Conservation (phyloP, 2,888 invertebrate species). For the Biston betularia region DNA sequence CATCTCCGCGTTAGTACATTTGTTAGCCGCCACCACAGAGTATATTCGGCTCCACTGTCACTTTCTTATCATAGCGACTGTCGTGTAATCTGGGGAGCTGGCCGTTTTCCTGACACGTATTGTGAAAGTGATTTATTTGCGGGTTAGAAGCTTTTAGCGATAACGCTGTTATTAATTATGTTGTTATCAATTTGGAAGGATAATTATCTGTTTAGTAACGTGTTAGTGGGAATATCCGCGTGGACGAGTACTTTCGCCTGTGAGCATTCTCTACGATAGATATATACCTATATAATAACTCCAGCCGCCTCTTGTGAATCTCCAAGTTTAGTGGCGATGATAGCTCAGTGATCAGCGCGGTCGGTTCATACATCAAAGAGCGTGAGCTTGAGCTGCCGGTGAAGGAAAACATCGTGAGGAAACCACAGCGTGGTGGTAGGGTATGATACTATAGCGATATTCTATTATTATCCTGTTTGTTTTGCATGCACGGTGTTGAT, state of each 20-base stretch:
- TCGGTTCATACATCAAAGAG: too few species aligned
- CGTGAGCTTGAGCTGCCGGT: too few species aligned
- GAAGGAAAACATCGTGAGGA: too few species aligned
- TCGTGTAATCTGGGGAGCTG: slow-evolving; percentile 2
- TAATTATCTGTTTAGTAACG: slow-evolving; percentile 11
- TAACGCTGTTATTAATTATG: slow-evolving; percentile 30
- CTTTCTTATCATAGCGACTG: slow-evolving; percentile 18
- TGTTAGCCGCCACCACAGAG: slow-evolving; percentile 5
- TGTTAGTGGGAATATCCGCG: slow-evolving; percentile 7
- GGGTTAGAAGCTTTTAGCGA: slow-evolving; percentile 35
- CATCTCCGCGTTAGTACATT: slow-evolving; percentile 7
- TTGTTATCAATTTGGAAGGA: slow-evolving; percentile 28
- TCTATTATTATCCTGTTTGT: too few species aligned
- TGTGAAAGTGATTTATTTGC: slow-evolving; percentile 36
- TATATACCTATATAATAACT: too few species aligned
- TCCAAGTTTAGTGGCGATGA: too few species aligned
- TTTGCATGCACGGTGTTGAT: too few species aligned
- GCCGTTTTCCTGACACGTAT: slow-evolving; percentile 9
- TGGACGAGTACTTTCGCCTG: not conserved
- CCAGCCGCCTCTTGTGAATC: too few species aligned
- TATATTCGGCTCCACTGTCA: slow-evolving; percentile 2
- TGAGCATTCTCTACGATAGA: too few species aligned
- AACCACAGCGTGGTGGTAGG: too few species aligned
- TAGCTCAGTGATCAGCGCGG: too few species aligned
- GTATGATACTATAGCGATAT: too few species aligned